Percentiles rank a stretch among this genome's conserved stretches.
phyloP scores from a whole-genome alignment of 2,113 vertebrate species.

The Nicator chloris region DNA sequence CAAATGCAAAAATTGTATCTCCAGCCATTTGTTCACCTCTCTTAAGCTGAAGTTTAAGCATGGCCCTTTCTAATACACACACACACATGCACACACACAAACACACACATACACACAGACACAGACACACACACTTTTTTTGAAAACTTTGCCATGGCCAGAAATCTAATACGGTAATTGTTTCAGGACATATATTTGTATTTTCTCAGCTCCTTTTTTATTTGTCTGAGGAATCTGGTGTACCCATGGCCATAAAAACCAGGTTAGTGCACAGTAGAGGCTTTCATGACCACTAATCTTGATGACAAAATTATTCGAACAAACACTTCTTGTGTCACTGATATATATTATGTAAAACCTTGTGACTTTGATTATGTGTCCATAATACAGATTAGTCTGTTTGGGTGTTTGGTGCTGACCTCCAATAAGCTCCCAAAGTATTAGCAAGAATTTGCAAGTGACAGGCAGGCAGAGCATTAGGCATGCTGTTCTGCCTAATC shows the following conservation, averaged over 20 bases:
- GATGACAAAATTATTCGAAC: slow-evolving; percentile 59
- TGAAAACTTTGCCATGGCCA: background rate
- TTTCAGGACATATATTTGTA: background rate
- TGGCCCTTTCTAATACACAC: background rate
- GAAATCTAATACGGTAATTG: background rate
- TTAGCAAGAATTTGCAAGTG: slow-evolving; percentile 69
- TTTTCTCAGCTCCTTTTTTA: background rate
- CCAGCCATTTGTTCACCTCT: background rate
- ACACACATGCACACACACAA: background rate
- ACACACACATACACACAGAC: no score
- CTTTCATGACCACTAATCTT: slow-evolving; percentile 67
- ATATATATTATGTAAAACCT: slow-evolving; percentile 72
- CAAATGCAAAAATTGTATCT: background rate
- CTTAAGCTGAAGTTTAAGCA: background rate
- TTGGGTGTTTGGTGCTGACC: slow-evolving; percentile 72
- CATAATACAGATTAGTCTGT: slow-evolving; percentile 70
- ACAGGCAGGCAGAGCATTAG: slow-evolving; percentile 69
- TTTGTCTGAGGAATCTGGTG: background rate
- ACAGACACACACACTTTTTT: background rate
- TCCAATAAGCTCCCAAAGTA: slow-evolving; percentile 70
- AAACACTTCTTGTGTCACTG: slow-evolving; percentile 63
- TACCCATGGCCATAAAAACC: background rate
- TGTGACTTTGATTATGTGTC: slow-evolving; percentile 70
- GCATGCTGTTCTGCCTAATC: slow-evolving; percentile 62
- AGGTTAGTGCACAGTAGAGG: slow-evolving; percentile 60